phyloP scores from a whole-genome alignment of 2,888 invertebrate species.

The Drosophila tripunctata region DNA sequence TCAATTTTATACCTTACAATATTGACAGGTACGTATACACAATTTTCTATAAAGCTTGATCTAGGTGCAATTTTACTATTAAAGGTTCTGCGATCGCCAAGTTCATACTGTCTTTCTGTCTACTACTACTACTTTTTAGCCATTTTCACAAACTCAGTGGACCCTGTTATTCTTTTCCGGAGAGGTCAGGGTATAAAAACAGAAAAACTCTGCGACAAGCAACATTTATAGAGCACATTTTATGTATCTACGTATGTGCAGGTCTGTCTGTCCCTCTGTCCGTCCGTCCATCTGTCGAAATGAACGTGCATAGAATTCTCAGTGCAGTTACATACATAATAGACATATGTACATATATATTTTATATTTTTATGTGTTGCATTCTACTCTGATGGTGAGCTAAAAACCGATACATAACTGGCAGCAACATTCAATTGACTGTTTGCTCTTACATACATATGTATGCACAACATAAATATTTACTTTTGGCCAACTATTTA shows the following conservation, averaged over 20 bases:
- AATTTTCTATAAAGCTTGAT: no score
- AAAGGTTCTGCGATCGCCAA: no score
- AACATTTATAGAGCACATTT: constrained; percentile 1
- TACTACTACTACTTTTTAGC: no score
- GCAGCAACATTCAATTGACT: neutral
- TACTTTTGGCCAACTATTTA: constrained; percentile 38
- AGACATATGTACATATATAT: neutral
- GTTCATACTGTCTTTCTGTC: no score
- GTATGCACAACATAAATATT: constrained; percentile 3
- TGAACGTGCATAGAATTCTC: constrained; percentile 23
- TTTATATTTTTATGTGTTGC: constrained; percentile 19
- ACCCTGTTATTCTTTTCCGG: no score
- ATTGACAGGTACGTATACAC: no score
- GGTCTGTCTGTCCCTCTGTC: neutral
- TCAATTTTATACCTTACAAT: no score
- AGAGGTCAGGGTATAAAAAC: no score
- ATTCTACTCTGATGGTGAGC: constrained; percentile 10
- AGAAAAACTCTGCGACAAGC: constrained; percentile 33
- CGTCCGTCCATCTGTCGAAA: neutral
- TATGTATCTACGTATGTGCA: neutral
- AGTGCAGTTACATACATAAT: constrained; percentile 5
- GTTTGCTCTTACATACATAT: constrained; percentile 9
- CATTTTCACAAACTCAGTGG: no score
- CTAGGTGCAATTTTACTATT: no score
- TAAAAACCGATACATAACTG: constrained; percentile 1